Base-by-base conservation (phyloP, 2,888 invertebrate genomes). In the Fragum whitleyi region DNA sequence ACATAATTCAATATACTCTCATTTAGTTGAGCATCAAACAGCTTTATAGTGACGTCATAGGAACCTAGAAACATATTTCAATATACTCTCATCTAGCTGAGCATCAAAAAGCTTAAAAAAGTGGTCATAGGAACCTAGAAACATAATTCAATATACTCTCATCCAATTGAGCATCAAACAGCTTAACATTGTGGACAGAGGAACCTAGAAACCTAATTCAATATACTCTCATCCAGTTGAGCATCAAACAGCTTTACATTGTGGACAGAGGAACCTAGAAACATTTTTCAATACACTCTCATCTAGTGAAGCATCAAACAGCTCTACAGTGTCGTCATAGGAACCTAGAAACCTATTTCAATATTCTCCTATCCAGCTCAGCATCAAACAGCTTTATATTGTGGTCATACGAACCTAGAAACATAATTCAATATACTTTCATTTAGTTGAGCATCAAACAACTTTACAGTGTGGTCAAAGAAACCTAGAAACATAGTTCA, bases 161-260 rank as follows among this genome's bases (percentile, higher is more conserved):
- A 9, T 14, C 39, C 14, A 39, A 14, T 9, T 14, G 39, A 14
- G 39, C 39, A 39, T 39, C 39, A 39, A 39, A 39, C 39, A 39
- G 14, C 39, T 39, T 39, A 9, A 39, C 39, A 9, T 6, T 39
- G 39, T 39, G 39, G 39, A 9, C 39, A 14, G 6, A 39, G 39
- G 39, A 39, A 9, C 39, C 39, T 39, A 14, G 6, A 39, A 39
- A 6, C 39, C 6, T 9, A 6, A 39, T 95, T 96, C 73, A 97
- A 94, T 0, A 96, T 95, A 72, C 96, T 96, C 88, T 96, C 95
- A 86, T 95, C 86, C 1, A 96, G 96, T 90, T 98, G 95, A 0
- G 96, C 96, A 93, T 99, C 99, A 95, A 97, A 98, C 94, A 99
- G 95, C 93, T 97, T 97, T 0, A 98, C 96, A 74, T 95, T 96